phyloP scores from a whole-genome alignment of 1,140 invertebrate species.

The Papilio polyxenes region DNA sequence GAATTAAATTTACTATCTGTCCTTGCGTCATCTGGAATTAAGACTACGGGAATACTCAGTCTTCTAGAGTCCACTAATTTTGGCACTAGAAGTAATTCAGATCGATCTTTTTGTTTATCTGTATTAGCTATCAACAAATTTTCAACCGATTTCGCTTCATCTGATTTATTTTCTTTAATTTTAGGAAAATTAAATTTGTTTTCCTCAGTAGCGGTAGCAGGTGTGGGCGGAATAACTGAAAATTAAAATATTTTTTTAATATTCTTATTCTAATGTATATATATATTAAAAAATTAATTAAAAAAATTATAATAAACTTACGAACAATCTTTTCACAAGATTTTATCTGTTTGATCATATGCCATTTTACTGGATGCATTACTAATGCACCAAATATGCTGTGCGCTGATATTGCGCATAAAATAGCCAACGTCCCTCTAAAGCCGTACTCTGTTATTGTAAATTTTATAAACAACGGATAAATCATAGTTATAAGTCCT shows the following conservation, averaged over 20 bases:
- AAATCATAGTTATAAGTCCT: constrained; percentile 81
- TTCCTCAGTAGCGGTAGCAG: constrained; percentile 54
- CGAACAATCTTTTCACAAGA: constrained; percentile 71
- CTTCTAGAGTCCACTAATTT: constrained; percentile 67
- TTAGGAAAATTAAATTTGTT: constrained; percentile 62
- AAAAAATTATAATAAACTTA: constrained; percentile 56
- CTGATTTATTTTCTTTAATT: constrained; percentile 42
- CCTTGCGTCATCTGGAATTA: constrained; percentile 63
- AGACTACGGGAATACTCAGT: constrained; percentile 71
- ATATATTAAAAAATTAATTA: neutral
- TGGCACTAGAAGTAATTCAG: constrained; percentile 64
- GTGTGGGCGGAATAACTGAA: constrained; percentile 74
- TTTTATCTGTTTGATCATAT: constrained; percentile 80
- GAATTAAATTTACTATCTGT: constrained; percentile 65
- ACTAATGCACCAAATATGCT: constrained; percentile 83
- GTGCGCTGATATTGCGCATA: constrained; percentile 83
- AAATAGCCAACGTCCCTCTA: constrained; percentile 83
- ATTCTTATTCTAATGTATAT: neutral
- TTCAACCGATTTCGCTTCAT: constrained; percentile 62
- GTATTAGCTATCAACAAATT: constrained; percentile 58
- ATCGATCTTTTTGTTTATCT: constrained; percentile 53
- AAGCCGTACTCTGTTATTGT: constrained; percentile 82
- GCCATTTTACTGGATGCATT: constrained; percentile 87
- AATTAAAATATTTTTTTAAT: constrained; percentile 36
- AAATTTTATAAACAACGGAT: constrained; percentile 81